Evolutionary conservation across 1,140 invertebrate genomes (phyloP).

Genomic region (Zaprionus vittiger): DNA sequence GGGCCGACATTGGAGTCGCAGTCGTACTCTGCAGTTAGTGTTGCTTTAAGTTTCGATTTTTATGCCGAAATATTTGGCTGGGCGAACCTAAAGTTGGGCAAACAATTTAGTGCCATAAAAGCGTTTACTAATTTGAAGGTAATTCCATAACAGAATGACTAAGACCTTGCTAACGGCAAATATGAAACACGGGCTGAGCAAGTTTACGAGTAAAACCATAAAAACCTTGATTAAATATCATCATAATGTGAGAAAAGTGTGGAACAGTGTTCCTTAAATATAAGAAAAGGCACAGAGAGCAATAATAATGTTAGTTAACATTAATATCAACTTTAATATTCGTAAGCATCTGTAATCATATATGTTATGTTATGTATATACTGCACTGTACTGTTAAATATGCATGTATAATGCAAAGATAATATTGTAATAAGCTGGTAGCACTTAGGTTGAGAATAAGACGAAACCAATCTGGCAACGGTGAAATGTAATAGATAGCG

Average conservation of each 20-base stretch:
- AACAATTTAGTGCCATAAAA: constrained; percentile 33
- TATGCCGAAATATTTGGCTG: constrained; percentile 23
- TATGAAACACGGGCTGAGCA: neutral
- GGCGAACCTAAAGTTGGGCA: constrained; percentile 20
- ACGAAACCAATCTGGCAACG: too few relatives aligned
- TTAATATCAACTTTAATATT: too few relatives aligned
- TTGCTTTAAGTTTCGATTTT: constrained; percentile 68
- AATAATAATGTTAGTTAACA: too few relatives aligned
- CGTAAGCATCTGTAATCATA: too few relatives aligned
- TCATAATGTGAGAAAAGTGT: neutral
- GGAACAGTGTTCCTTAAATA: neutral
- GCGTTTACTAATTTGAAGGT: constrained; percentile 31
- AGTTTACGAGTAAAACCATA: neutral
- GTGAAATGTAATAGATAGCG: too few relatives aligned
- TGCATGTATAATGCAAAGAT: too few relatives aligned
- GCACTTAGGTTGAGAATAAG: too few relatives aligned
- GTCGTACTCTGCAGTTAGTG: neutral
- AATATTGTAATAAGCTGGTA: too few relatives aligned
- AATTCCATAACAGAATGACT: constrained; percentile 14
- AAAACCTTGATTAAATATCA: neutral
- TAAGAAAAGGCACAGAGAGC: too few relatives aligned
- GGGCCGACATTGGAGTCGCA: constrained; percentile 57
- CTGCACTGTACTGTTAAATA: too few relatives aligned
- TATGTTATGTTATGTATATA: too few relatives aligned
- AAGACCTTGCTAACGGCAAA: constrained; percentile 29